Conservation (phyloP, 2,888 invertebrate genomes). For the Latrodectus hesperus region DNA sequence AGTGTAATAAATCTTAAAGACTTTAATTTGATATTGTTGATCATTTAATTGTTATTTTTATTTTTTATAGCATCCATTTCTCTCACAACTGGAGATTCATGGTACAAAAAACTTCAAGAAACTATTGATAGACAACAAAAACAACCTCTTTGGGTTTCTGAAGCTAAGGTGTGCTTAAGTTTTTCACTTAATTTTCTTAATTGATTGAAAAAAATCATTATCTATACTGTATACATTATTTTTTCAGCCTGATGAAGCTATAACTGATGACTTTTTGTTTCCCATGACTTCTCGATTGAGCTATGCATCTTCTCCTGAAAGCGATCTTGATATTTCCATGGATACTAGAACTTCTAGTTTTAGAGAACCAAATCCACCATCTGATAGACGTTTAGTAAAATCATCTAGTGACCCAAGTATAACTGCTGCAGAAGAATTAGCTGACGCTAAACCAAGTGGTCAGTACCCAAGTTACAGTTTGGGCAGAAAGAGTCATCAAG, state of each 20-base stretch:
- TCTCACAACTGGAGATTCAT: conserved; percentile 82
- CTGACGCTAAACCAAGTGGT: conserved; percentile 34
- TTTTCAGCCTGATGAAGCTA: conserved; percentile 95
- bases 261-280: conserved; percentile 98
- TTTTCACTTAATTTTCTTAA: neutral
- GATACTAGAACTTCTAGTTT: conserved; percentile 72
- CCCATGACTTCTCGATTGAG: conserved; percentile 94
- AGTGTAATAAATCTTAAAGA: neutral
- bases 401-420: conserved; percentile 96
- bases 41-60: neutral
- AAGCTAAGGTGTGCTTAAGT: conserved; percentile 80
- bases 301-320: conserved; percentile 96
- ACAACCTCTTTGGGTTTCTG: conserved; percentile 97
- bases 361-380: conserved; percentile 16
- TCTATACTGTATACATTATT: neutral
- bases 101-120: conserved; percentile 94
- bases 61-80: conserved; percentile 53
- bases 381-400: conserved; percentile 78
- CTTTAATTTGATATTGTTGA: neutral
- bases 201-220: neutral
- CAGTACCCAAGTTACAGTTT: conserved; percentile 45
- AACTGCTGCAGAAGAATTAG: conserved; percentile 88
- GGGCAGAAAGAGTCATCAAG: conserved; percentile 41
- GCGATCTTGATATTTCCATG: conserved; percentile 84
- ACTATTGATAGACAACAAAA: conserved; percentile 94